Base-by-base conservation (phyloP, 2,888 invertebrate genomes). In the Lysandra bellargus region DNA sequence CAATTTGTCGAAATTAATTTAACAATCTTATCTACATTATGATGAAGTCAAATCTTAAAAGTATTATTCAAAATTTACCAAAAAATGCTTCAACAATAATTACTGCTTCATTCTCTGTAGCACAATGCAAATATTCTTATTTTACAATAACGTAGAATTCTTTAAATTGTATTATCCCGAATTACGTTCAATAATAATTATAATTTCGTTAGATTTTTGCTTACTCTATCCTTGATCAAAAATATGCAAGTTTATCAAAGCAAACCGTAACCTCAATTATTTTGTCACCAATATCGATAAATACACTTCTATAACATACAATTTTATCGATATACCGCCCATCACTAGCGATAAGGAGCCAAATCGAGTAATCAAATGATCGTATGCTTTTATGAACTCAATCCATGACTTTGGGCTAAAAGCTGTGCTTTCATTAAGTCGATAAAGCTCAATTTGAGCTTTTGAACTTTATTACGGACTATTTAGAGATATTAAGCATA, bases 321-420 rank as follows among this genome's bases (percentile, higher is more conserved):
- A 23, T 23, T 30, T 23, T 64, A 64, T 64, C 64, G 30, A 64
- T 12, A 12, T 61, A n/a, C 9, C 30, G 30, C 30, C 64, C 64
- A 64, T 12, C 64, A 64, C 64, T 64, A 64, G 23, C 30, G 30
- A 64, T 30, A 30, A 30, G 64, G 64, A 30, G 30, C 23, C 64
- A 30, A 64, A 64, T 12, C 4, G 64, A 3, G 23, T 64, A 30
- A 64, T 64, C 64, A 30, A 64, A 64, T 30, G 30, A 64, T 64
- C 64, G 64, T 64, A 64, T 64, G 64, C 64, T 64, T 64, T 64
- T 64, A 64, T 64, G 64, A 64, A 23, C 64, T 23, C 64, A 64
- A 64, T 64, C 64, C 23, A 4, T 12, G 64, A 64, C 64, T 64
- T 64, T 2, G 2, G 12, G 64, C 64, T 64, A 12, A 30, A 64